These are phyloP conservation scores for Antheraea yamamai DNA, from an alignment of 2,888 invertebrate genomes.

Conservation along the genomic window DNA sequence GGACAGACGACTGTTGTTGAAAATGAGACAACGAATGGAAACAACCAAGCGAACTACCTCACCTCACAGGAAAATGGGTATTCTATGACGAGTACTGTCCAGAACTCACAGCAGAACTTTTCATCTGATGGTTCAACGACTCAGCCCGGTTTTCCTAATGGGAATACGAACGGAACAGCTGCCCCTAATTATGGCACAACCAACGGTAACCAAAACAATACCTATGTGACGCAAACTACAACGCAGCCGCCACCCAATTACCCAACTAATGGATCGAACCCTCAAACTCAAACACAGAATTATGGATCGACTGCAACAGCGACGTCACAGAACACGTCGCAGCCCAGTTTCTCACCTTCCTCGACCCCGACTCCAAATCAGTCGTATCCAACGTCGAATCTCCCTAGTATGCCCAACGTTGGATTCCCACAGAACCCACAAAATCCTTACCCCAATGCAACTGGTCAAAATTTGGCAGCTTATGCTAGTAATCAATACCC, in stretches of 20 bases:
- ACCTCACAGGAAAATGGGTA: conserved; percentile 69
- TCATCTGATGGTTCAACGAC: conserved; percentile 53
- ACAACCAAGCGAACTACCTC: conserved; percentile 69
- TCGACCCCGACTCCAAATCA: conserved; percentile 69
- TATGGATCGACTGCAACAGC: conserved; percentile 53
- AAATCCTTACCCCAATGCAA: conserved; percentile 75
- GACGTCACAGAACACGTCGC: conserved; percentile 57
- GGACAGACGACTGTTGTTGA: conserved; percentile 55
- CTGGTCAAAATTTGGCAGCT: conserved; percentile 75
- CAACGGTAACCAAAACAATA: conserved; percentile 43
- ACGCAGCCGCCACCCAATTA: conserved; percentile 63
- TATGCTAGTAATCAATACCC: conserved; percentile 75
- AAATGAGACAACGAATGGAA: conserved; percentile 54
- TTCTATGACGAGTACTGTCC: conserved; percentile 48
- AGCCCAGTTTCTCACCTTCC: conserved; percentile 66
- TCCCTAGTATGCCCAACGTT: conserved; percentile 63
- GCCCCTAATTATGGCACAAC: conserved; percentile 46
- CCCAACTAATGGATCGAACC: conserved; percentile 58
- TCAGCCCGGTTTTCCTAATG: conserved; percentile 53
- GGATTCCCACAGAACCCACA: conserved; percentile 62
- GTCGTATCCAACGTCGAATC: conserved; percentile 53
- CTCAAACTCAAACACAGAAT: conserved; percentile 49
- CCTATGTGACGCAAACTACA: conserved; percentile 53
- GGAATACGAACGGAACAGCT: conserved; percentile 49
- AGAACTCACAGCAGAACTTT: conserved; percentile 57